Base-by-base conservation (phyloP, 2,888 invertebrate species). In the Mylabris sibirica region DNA sequence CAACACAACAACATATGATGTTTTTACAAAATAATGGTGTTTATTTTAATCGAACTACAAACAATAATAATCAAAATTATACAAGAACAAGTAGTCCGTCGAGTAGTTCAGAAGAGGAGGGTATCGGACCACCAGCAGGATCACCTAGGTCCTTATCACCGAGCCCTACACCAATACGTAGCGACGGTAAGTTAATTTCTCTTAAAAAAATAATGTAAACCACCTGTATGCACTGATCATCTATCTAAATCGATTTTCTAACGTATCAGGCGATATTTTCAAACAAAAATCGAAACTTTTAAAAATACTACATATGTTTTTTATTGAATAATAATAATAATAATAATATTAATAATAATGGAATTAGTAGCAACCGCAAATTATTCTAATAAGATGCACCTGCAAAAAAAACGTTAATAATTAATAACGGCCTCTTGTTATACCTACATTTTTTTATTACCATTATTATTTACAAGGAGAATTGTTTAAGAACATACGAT, bases 51-150 rank as follows among this genome's bases (percentile, higher is more conserved):
- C 79, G 83, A 71, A 80, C 81, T 72, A 82, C 81, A 68, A 83
- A 81, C 70, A 79, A 79, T 65, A 78, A 78, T 35, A 82, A 82
- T 70, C 82, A 82, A 69, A 81, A 83, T 74, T 84, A 77, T 72
- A 78, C 79, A 65, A 75, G 80, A 35, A 83, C 83, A 34, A 84
- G 83, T 76, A 84, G 84, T 67, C 84, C 84, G 63, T 83, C 84
- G 72, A 84, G 83, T 78, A 84, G 84, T 73, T 82, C 84, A 8
- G 86, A 86, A 75, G 87, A 87, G 67, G 86, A 86, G 74, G 86
- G 85, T 63, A 85, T 84, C 59, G 85, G 85, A 38, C 84, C 84
- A n/a, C 84, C 84, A 65, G 78, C 80, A 49, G 79, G 78, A 53
- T 82, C 84, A 67, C 83, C 85, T 53, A 83, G 82, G 68, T 85